These are phyloP conservation scores for Patella ulyssiponensis DNA, from an alignment of 2,888 invertebrate genomes.

Conservation along the genomic window DNA sequence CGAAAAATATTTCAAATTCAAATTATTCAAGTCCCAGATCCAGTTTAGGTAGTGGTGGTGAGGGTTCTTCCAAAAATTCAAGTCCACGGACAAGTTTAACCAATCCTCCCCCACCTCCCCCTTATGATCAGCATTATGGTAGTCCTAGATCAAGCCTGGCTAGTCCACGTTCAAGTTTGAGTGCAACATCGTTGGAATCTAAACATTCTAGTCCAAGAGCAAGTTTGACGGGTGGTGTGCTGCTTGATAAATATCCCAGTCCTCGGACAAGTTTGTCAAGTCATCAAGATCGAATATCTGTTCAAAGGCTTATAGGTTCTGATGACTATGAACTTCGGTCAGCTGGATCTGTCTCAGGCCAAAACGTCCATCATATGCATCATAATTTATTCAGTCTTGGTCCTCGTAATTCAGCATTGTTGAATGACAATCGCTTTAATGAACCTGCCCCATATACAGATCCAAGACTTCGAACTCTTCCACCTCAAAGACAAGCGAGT, in stretches of 20 bases:
- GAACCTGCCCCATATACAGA: conserved; percentile 60
- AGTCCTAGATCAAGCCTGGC: conserved; percentile 60
- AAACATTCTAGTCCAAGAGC: conserved; percentile 74
- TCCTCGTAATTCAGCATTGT: conserved; percentile 39
- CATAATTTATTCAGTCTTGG: conserved; percentile 40
- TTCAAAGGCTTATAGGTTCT: conserved; percentile 30
- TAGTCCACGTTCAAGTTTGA: conserved; percentile 69
- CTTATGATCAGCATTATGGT: conserved; percentile 54
- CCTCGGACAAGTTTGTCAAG: conserved; percentile 71
- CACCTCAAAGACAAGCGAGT: conserved; percentile 45
- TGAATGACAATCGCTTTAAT: conserved; percentile 59
- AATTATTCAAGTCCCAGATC: conserved; percentile 70
- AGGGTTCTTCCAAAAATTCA: conserved; percentile 56
- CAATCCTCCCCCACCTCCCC: conserved; percentile 53
- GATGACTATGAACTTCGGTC: conserved; percentile 28
- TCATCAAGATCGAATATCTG: conserved; percentile 47
- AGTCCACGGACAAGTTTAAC: conserved; percentile 62
- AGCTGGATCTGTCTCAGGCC: conserved; percentile 28
- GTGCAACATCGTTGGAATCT: conserved; percentile 73
- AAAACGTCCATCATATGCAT: conserved; percentile 43
- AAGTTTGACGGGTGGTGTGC: conserved; percentile 57
- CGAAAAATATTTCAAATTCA: conserved; percentile 28
- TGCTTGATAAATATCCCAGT: conserved; percentile 70
- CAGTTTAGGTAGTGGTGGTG: conserved; percentile 62
- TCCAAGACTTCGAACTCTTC: conserved; percentile 49